A percentile compares a stretch with the other conserved stretches of the same genome.
These are phyloP conservation scores for Parazoanthus darwini DNA, from an alignment of 92 coral and sea anemone genomes.

Conservation along the genomic window DNA sequence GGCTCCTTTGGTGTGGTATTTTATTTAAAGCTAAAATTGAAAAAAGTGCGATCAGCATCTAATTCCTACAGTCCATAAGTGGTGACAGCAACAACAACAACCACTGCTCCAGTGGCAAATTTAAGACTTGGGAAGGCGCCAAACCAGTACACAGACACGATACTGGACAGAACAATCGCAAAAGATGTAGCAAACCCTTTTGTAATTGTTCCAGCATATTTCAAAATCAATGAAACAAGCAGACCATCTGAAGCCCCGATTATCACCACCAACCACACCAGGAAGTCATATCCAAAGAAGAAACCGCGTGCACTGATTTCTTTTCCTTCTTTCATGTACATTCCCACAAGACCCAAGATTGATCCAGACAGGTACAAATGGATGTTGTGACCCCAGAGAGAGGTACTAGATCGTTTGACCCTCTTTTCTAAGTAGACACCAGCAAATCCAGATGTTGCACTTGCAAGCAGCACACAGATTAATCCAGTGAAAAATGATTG, in stretches of 20 bases:
- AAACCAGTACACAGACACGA: slow-evolving; percentile 74
- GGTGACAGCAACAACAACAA: slow-evolving; percentile 68
- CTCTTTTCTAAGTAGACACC: slow-evolving; percentile 85
- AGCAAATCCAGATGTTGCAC: slow-evolving; percentile 77
- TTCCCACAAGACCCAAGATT: slow-evolving; percentile 64
- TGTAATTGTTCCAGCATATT: slow-evolving; percentile 80
- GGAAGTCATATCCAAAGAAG: slow-evolving; percentile 68
- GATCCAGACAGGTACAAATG: slow-evolving; percentile 70
- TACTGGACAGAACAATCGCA: slow-evolving; percentile 82
- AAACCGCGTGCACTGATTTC: slow-evolving; percentile 62
- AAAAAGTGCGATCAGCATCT: no score
- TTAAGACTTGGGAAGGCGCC: slow-evolving; percentile 67
- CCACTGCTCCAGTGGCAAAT: slow-evolving; percentile 66
- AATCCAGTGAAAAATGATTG: slow-evolving; percentile 68
- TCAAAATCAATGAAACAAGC: slow-evolving; percentile 71
- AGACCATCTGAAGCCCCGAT: slow-evolving; percentile 80
- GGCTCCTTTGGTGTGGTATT: background rate
- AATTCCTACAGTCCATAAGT: slow-evolving; percentile 50
- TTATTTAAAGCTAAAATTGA: background rate
- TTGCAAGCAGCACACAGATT: slow-evolving; percentile 67
- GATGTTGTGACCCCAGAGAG: slow-evolving; percentile 73
- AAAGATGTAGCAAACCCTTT: slow-evolving; percentile 90
- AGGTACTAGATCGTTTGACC: slow-evolving; percentile 56
- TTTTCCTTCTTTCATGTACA: slow-evolving; percentile 67
- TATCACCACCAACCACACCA: slow-evolving; percentile 66